phyloP scores from a whole-genome alignment of 2,113 vertebrate species.

The Calypte anna region DNA sequence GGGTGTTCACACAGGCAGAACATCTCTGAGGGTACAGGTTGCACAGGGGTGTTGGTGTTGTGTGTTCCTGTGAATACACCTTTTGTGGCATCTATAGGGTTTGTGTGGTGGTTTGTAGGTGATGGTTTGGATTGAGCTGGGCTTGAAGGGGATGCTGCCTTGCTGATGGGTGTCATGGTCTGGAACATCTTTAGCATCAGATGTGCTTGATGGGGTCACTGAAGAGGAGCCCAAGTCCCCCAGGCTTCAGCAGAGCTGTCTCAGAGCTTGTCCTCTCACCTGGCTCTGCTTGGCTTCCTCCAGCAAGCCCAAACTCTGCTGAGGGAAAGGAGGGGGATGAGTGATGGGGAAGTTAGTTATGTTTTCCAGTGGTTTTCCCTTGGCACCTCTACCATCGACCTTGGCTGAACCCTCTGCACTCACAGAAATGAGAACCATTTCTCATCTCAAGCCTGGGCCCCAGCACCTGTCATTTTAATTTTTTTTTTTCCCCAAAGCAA shows the following conservation, averaged over 20 bases:
- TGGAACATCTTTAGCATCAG: not conserved
- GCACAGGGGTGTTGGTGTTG: fast-evolving
- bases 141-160: not conserved
- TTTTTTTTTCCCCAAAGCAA: not conserved
- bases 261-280: too few species aligned
- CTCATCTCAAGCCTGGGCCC: not conserved
- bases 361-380: constrained; percentile 36
- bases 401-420: constrained; percentile 2
- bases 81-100: not conserved
- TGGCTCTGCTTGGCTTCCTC: not conserved
- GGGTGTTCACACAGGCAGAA: too few species aligned
- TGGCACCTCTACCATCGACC: not conserved
- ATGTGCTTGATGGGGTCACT: not conserved
- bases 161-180: not conserved
- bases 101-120: not conserved
- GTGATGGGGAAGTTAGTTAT: constrained; percentile 38
- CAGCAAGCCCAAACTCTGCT: not conserved
- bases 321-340: not conserved
- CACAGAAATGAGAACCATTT: constrained; percentile 53
- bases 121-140: fast-evolving
- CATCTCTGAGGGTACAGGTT: not conserved
- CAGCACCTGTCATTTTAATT: not conserved
- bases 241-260: too few species aligned
- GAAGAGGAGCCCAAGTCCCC: not conserved
- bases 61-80: not conserved